Evolutionary conservation across 2,797 vertebrate species (phyloP), one percentile per base, ranked within the genome.

Genomic region (Hafferia zeledoni): DNA sequence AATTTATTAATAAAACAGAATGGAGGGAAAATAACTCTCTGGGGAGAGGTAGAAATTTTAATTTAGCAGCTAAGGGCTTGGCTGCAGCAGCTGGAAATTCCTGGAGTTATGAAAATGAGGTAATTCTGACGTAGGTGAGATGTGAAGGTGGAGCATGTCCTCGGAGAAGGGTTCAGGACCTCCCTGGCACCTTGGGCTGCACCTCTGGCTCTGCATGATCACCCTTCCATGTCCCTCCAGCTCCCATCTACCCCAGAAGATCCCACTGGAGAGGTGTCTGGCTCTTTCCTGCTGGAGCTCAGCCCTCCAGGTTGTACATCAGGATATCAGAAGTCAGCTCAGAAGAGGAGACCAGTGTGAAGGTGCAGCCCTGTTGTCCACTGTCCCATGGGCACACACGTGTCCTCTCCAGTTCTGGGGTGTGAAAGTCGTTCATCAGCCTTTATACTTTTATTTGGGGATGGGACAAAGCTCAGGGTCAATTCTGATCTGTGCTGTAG

Each of bases 121-220:
- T 84, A 68, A 96, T 96, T 67, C 83, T 97, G 95, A 96, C 71
- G 63, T 81, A 94, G 95, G 96, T 95, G 96, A 97, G 90, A 97
- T 64, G 74, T 31, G 90, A 91, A 95, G 97, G 95, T 92, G 96
- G 94, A 77, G 92, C 43, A 41, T 44, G 95, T 95, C 90, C 83
- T 89, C 15, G 5, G 83, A 92, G 90, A 53, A 94, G 87, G 68
- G 89, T 78, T 94, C 92, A 84, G 90, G 87, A 76, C 53, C 55
- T 37, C 46, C 60, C 57, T 78, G 77, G 91, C 87, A 89, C 71
- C 84, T 47, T 0, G 0, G 59, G 55, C 82, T 74, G 55, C 52
- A 50, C 39, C 75, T 52, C 47, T 44, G 0, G 9, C 39, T 43
- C 46, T 55, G 41, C 59, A 2, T 11, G 12, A 8, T 46, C 2